A percentile compares a stretch with the other conserved stretches of the same genome.
These are phyloP conservation scores for Acronicta alni DNA, from an alignment of 2,888 invertebrate genomes.

Conservation along the genomic window DNA sequence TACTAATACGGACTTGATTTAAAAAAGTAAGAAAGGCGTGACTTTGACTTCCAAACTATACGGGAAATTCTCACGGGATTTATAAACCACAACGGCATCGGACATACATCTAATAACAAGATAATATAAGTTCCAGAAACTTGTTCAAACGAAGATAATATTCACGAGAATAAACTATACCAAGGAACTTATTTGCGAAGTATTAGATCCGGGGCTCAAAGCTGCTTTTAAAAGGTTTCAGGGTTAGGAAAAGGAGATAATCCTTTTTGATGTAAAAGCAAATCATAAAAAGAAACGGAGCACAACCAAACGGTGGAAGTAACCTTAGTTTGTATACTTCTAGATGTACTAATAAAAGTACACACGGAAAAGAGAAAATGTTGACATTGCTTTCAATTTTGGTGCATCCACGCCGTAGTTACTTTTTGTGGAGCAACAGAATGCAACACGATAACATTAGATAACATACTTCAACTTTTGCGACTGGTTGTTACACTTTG, in stretches of 20 bases:
- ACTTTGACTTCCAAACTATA: too few relatives aligned
- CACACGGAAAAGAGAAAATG: not conserved
- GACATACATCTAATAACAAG: not conserved
- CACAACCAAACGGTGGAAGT: constrained; percentile 17
- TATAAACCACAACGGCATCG: too few relatives aligned
- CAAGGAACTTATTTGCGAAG: constrained; percentile 3
- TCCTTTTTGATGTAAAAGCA: constrained; percentile 37
- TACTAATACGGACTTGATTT: too few relatives aligned
- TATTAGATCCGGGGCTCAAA: constrained; percentile 13
- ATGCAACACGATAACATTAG: too few relatives aligned
- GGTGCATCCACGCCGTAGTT: not conserved
- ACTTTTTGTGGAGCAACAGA: too few relatives aligned
- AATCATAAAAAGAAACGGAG: constrained; percentile 40
- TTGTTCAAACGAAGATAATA: not conserved
- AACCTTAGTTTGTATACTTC: constrained; percentile 7
- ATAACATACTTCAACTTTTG: too few relatives aligned
- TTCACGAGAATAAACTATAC: constrained; percentile 18
- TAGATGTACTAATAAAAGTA: constrained; percentile 13
- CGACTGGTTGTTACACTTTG: too few relatives aligned
- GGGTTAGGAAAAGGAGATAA: constrained; percentile 23
- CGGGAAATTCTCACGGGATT: too few relatives aligned
- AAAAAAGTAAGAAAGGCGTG: too few relatives aligned
- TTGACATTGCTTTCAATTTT: not conserved
- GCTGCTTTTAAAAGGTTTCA: constrained; percentile 14
- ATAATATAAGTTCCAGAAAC: not conserved